Evolutionary conservation across 2,113 vertebrate genomes (phyloP).

Genomic region (Cichladusa arquata): DNA sequence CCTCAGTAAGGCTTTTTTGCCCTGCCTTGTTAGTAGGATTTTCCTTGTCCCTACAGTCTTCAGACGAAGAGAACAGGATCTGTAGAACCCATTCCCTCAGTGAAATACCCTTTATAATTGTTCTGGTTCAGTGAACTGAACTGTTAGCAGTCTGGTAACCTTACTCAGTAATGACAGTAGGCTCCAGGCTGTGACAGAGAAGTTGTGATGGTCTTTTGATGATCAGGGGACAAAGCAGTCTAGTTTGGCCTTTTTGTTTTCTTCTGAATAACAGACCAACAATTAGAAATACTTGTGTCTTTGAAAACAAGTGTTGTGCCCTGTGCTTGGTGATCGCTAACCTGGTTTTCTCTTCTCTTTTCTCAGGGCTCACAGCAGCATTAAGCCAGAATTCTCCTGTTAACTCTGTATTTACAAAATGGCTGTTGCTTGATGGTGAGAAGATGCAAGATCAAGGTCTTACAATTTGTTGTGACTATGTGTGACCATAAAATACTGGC

Average conservation of each 20-base stretch:
- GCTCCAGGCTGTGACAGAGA: background rate
- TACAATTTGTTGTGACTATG: conserved; percentile 64
- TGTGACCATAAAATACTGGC: conserved; percentile 67
- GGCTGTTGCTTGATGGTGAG: conserved; percentile 60
- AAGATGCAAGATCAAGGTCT: conserved; percentile 66
- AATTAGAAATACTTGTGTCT: background rate
- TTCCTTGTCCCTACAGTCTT: background rate
- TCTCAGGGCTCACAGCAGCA: conserved; percentile 93
- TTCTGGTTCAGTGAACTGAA: background rate
- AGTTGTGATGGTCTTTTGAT: background rate
- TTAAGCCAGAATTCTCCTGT: conserved; percentile 66
- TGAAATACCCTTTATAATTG: background rate
- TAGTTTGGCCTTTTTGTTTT: background rate
- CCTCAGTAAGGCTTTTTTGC: background rate
- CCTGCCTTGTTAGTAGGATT: background rate
- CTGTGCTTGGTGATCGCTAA: background rate
- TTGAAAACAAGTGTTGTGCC: background rate
- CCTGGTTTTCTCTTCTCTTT: conserved; percentile 12
- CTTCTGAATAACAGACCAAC: background rate
- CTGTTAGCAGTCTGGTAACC: background rate
- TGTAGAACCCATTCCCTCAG: background rate
- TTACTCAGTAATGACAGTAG: background rate
- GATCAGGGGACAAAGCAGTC: background rate
- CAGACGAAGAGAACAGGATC: background rate
- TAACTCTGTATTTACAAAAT: conserved; percentile 56